Conservation (phyloP, 1,140 invertebrate genomes). For the Leptonema lineaticorne region DNA sequence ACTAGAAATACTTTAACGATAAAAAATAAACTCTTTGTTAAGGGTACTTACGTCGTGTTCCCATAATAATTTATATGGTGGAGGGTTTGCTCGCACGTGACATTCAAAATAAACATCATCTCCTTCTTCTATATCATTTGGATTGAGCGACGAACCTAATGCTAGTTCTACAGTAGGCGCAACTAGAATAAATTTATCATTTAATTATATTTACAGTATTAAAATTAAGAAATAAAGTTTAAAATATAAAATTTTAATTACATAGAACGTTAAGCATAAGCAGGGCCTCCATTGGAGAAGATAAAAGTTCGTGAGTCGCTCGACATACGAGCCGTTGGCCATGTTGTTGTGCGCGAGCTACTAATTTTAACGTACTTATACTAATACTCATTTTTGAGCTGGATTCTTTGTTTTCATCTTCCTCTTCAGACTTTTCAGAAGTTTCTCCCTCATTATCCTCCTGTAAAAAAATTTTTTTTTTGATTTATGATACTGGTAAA, state of each 20-base stretch:
- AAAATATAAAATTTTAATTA: conserved; percentile 22
- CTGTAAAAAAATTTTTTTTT: conserved; percentile 3
- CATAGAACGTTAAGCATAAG: conserved; percentile 35
- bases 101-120: conserved; percentile 88
- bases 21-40: conserved; percentile 4
- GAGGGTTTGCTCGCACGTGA: conserved; percentile 76
- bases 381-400: conserved; percentile 10
- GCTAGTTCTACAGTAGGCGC: conserved; percentile 73
- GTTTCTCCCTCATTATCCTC: conserved; percentile 16
- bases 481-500: no score
- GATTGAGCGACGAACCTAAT: conserved; percentile 75
- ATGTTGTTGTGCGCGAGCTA: conserved; percentile 31
- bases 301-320: conserved; percentile 22
- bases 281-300: conserved; percentile 14
- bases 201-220: background rate
- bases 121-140: conserved; percentile 78
- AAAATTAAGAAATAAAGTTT: no score
- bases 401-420: conserved; percentile 16
- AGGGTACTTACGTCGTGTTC: conserved; percentile 70
- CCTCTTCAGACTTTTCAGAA: conserved; percentile 14
- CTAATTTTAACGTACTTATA: conserved; percentile 25
- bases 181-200: conserved; percentile 57
- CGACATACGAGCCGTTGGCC: conserved; percentile 29
- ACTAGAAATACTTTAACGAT: background rate
- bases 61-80: conserved; percentile 73